These are phyloP conservation scores for Astropecten irregularis DNA, from an alignment of 53 echinoderm and acorn worm species.

Conservation along the genomic window DNA sequence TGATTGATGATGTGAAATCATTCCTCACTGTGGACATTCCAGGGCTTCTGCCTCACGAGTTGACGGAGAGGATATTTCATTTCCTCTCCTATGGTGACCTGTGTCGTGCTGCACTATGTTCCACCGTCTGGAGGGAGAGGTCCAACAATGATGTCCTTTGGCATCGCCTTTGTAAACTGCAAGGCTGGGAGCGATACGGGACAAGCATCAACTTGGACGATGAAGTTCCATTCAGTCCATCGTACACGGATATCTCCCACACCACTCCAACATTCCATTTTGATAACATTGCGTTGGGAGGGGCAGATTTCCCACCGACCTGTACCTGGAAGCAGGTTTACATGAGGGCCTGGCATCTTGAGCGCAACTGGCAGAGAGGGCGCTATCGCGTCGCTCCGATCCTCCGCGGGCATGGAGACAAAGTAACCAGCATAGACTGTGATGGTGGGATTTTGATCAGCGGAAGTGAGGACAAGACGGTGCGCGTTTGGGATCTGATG, in stretches of 20 bases:
- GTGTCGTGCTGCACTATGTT: constrained; percentile 74
- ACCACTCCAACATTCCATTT: constrained; percentile 83
- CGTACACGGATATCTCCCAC: constrained; percentile 57
- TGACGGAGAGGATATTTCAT: constrained; percentile 69
- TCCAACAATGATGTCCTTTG: constrained; percentile 76
- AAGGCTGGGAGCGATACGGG: constrained; percentile 79
- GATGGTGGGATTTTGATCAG: constrained; percentile 76
- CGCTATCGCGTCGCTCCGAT: constrained; percentile 75
- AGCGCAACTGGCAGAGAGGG: constrained; percentile 82
- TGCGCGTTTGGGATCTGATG: constrained; percentile 72
- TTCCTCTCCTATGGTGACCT: constrained; percentile 76
- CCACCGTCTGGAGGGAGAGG: constrained; percentile 74
- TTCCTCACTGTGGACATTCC: constrained; percentile 76
- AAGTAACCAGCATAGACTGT: constrained; percentile 81
- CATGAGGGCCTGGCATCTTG: constrained; percentile 85
- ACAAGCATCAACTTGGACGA: constrained; percentile 59
- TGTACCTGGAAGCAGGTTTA: constrained; percentile 90
- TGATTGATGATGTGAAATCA: constrained; percentile 59
- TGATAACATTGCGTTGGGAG: constrained; percentile 47
- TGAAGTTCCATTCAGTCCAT: constrained; percentile 74
- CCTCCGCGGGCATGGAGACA: constrained; percentile 75
- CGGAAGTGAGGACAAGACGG: constrained; percentile 78
- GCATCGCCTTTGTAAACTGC: constrained; percentile 68
- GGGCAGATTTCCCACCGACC: constrained; percentile 27
- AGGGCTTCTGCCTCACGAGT: constrained; percentile 67